These are phyloP conservation scores for Macrotis lagotis DNA, from an alignment of 2,113 vertebrate species.

Conservation along the genomic window DNA sequence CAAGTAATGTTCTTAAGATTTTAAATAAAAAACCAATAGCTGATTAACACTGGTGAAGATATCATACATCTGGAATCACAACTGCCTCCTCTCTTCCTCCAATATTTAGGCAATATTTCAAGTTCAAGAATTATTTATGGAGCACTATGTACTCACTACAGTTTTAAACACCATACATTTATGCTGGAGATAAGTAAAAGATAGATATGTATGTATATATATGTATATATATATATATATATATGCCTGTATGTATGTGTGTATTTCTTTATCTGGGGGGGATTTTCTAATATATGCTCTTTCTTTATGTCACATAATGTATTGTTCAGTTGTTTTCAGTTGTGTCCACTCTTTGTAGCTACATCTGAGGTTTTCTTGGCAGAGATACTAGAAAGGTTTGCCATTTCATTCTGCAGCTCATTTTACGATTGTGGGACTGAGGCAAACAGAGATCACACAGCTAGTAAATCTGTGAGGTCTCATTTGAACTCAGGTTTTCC, in stretches of 20 bases:
- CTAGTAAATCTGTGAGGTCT: neutral
- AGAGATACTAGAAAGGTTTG: no score
- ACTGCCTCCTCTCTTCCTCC: neutral
- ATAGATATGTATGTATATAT: neutral
- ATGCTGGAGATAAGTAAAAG: neutral
- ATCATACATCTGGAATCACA: neutral
- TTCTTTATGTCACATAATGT: neutral
- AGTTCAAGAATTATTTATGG: neutral
- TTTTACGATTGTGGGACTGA: no score
- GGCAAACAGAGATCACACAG: neutral
- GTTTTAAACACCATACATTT: neutral
- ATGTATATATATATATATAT: neutral
- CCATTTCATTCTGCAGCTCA: no score
- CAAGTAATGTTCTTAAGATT: neutral
- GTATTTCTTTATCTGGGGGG: neutral
- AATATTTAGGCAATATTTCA: neutral
- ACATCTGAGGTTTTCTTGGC: no score
- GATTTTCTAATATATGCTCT: neutral
- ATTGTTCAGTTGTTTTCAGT: neutral
- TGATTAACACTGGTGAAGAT: neutral
- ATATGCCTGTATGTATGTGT: no score
- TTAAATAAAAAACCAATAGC: neutral
- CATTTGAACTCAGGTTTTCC: neutral
- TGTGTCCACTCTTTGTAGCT: neutral
- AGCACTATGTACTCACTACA: neutral